These are phyloP conservation scores for Aphaenogaster ashmeadi DNA, from an alignment of 1,140 invertebrate genomes.

Conservation along the genomic window DNA sequence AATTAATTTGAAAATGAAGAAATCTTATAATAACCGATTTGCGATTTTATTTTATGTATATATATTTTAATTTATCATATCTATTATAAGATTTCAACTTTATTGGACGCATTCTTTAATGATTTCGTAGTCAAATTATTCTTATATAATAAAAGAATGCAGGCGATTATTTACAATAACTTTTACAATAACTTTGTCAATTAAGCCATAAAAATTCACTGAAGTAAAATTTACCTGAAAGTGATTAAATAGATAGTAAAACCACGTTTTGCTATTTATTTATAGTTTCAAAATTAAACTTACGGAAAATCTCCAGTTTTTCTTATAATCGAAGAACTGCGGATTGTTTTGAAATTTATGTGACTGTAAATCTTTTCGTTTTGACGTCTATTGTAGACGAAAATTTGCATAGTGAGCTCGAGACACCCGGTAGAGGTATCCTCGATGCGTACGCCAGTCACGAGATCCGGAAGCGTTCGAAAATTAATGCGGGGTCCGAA, in stretches of 20 bases:
- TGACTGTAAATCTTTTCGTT: background rate
- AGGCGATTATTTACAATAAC: background rate
- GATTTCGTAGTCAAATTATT: background rate
- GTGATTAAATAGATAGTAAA: background rate
- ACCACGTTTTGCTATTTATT: background rate
- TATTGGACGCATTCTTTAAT: background rate
- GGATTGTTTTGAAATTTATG: background rate
- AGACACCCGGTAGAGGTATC: constrained; percentile 18
- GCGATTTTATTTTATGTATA: background rate
- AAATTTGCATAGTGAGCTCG: background rate
- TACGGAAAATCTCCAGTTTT: background rate
- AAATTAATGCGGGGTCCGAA: constrained; percentile 71
- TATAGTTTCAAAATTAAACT: background rate
- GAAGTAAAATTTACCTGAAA: background rate
- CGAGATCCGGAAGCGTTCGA: constrained; percentile 75
- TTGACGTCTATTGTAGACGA: background rate
- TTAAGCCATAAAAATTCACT: background rate
- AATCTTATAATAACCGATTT: background rate
- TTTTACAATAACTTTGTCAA: background rate
- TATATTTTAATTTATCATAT: background rate
- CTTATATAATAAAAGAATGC: background rate
- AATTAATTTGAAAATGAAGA: background rate
- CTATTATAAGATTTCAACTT: background rate
- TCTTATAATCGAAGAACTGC: background rate
- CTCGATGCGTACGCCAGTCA: constrained; percentile 10